Conservation (phyloP, 2,113 vertebrate genomes). For the Amphiprion ocellaris region DNA sequence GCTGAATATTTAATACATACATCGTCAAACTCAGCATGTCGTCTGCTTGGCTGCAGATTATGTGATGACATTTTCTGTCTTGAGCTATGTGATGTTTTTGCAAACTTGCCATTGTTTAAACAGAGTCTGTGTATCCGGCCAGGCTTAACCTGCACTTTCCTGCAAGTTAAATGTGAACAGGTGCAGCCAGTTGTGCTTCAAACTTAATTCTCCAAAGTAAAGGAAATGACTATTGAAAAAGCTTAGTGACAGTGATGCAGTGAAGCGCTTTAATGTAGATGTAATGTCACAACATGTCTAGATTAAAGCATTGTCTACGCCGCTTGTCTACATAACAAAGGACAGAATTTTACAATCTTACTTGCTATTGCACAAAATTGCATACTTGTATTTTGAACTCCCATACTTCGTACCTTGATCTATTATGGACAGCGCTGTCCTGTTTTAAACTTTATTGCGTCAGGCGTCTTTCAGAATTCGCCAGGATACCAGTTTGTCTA, state of each 20-base stretch:
- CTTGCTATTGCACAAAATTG: slow-evolving; percentile 73
- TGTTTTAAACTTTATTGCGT: slow-evolving; percentile 73
- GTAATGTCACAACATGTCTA: slow-evolving; percentile 54
- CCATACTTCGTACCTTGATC: slow-evolving; percentile 65
- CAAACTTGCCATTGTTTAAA: too few species aligned
- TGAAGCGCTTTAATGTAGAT: slow-evolving; percentile 45
- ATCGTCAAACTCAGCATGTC: neutral
- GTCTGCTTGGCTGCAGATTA: neutral
- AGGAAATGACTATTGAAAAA: neutral
- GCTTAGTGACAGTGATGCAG: slow-evolving; percentile 32
- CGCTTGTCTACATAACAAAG: slow-evolving; percentile 62
- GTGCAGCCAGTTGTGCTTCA: neutral
- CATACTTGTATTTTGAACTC: slow-evolving; percentile 60
- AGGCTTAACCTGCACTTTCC: neutral
- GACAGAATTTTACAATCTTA: slow-evolving; percentile 46
- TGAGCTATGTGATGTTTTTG: too few species aligned
- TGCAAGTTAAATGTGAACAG: neutral
- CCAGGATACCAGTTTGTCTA: slow-evolving; percentile 60
- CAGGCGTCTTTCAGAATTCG: slow-evolving; percentile 65
- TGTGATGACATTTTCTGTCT: too few species aligned
- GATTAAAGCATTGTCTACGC: slow-evolving; percentile 40
- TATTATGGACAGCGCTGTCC: slow-evolving; percentile 72
- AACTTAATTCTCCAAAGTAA: neutral
- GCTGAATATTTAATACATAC: neutral
- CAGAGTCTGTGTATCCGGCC: neutral